Conservation (phyloP, 2,113 vertebrate species). For the Rhadina sibilatrix region DNA sequence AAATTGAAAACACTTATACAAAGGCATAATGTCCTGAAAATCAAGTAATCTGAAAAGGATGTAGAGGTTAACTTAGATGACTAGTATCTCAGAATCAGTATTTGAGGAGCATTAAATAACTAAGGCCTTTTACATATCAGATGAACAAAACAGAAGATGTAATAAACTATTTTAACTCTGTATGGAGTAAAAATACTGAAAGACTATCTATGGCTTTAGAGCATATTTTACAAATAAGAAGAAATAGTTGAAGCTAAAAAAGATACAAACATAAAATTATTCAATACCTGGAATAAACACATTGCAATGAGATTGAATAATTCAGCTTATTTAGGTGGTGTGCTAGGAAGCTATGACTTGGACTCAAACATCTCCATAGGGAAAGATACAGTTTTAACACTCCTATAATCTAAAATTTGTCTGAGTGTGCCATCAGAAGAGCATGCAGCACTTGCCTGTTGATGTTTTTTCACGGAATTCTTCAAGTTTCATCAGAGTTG, state of each 20-base stretch:
- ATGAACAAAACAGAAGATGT: neutral
- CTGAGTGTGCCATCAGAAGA: neutral
- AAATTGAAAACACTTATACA: neutral
- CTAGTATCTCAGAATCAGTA: neutral
- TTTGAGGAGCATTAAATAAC: neutral
- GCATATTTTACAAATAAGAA: neutral
- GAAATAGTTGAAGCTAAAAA: neutral
- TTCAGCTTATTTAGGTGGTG: neutral
- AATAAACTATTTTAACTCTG: neutral
- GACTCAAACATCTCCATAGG: neutral
- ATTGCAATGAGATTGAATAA: neutral
- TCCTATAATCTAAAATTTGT: neutral
- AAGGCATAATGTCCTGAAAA: neutral
- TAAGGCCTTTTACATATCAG: neutral
- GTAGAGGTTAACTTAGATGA: neutral
- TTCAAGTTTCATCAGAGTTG: constrained; percentile 94
- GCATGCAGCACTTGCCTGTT: constrained; percentile 80
- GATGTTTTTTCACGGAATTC: constrained; percentile 95
- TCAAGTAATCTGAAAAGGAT: neutral
- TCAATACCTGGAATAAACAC: neutral
- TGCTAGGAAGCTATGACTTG: neutral
- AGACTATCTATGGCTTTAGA: neutral
- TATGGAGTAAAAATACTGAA: neutral
- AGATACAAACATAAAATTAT: neutral
- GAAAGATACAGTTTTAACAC: neutral